Evolutionary conservation across 2,113 vertebrate species (phyloP).

Genomic region (Leucosticte australis): DNA sequence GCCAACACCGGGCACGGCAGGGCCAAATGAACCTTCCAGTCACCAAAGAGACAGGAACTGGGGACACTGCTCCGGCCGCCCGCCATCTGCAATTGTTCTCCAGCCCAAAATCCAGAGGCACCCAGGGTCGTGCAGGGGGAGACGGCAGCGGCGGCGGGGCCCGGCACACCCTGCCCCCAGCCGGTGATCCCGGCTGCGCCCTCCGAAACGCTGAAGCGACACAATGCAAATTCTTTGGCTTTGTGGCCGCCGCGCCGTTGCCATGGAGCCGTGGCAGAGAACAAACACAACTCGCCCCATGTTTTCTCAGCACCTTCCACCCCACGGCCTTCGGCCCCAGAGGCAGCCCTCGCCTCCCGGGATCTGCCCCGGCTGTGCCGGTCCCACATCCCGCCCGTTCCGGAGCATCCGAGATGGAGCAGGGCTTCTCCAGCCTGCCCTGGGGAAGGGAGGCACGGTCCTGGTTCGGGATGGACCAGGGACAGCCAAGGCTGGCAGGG

Average conservation of each 20-base stretch:
- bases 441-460: not conserved
- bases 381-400: rapidly evolving
- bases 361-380: rapidly evolving
- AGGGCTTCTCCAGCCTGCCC: not conserved
- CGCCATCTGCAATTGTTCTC: rapidly evolving
- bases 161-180: constrained; percentile 31
- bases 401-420: not conserved
- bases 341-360: not conserved
- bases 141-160: rapidly evolving
- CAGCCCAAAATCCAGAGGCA: not conserved
- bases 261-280: constrained; percentile 62
- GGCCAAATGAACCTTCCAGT: rapidly evolving
- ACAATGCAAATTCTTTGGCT: constrained; percentile 66
- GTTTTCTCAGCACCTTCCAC: constrained; percentile 56
- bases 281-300: constrained; percentile 54
- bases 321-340: not conserved
- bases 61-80: not conserved
- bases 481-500: not conserved
- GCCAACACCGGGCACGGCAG: rapidly evolving
- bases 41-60: not conserved
- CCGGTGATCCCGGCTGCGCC: not conserved
- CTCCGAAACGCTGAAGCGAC: constrained; percentile 61
- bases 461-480: rapidly evolving
- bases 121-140: not conserved
- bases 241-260: constrained; percentile 50